phyloP scores from a whole-genome alignment of 2,888 invertebrate species.

The Caenorhabditis auriculariae region DNA sequence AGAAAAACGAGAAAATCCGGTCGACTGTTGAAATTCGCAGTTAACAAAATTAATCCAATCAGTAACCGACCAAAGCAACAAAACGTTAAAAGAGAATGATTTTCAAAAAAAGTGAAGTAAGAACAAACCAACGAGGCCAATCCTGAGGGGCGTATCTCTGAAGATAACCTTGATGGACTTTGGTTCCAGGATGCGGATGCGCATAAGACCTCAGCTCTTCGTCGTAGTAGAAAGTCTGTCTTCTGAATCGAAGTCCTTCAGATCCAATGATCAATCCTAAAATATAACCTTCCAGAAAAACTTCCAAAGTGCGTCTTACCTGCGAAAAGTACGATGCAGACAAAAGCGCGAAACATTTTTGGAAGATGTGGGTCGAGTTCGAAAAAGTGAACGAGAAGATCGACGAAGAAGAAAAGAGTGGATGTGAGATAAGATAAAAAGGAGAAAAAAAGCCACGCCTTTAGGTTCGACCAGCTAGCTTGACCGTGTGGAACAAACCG shows the following conservation, averaged over 20 bases:
- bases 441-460: too few relatives aligned
- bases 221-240: constrained; percentile 46
- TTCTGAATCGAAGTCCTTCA: constrained; percentile 17
- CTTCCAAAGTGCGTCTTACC: too few relatives aligned
- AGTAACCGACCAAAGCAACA: too few relatives aligned
- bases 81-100: too few relatives aligned
- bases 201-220: constrained; percentile 40
- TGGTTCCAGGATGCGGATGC: constrained; percentile 41
- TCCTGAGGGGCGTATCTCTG: constrained; percentile 49
- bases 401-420: neutral
- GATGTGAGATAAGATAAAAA: neutral
- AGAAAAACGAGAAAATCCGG: neutral
- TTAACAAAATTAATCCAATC: too few relatives aligned
- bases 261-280: constrained; percentile 3
- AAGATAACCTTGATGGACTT: constrained; percentile 37
- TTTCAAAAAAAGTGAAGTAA: too few relatives aligned
- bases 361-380: neutral
- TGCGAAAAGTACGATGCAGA: too few relatives aligned
- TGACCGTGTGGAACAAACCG: too few relatives aligned
- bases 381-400: neutral
- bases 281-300: neutral
- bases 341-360: too few relatives aligned
- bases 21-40: too few relatives aligned
- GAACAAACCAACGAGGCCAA: constrained; percentile 43
- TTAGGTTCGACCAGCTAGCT: too few relatives aligned